A percentile compares a stretch with the other conserved stretches of the same genome.
Evolutionary conservation across 2,888 invertebrate species (phyloP).

Genomic region (Cephus spinipes): DNA sequence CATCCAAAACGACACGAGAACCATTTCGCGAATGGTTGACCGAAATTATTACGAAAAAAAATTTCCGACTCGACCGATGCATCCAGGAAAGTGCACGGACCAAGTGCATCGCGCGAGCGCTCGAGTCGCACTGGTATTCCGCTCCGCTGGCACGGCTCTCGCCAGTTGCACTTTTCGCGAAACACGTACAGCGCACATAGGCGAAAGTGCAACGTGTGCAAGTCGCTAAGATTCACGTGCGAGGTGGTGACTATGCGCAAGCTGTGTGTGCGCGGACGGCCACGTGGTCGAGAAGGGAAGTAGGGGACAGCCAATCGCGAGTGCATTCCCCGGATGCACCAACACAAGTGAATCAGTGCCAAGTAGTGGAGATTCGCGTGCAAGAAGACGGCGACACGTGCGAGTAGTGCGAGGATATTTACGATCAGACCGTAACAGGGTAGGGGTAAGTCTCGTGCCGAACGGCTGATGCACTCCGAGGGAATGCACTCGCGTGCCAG

Average conservation of each 20-base stretch:
- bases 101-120: conserved; percentile 2
- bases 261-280: too few relatives aligned
- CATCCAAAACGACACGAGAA: not conserved
- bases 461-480: conserved; percentile 23
- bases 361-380: conserved; percentile 2
- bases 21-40: too few relatives aligned
- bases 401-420: not conserved
- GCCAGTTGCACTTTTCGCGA: not conserved
- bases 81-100: not conserved
- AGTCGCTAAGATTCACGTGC: too few relatives aligned
- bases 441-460: not conserved
- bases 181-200: not conserved
- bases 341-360: not conserved
- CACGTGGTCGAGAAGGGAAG: too few relatives aligned
- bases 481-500: conserved; percentile 15
- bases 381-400: not conserved
- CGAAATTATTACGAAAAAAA: too few relatives aligned
- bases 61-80: too few relatives aligned
- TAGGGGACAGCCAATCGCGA: too few relatives aligned
- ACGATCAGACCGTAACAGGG: not conserved
- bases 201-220: too few relatives aligned
- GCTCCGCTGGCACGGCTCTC: not conserved
- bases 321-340: too few relatives aligned
- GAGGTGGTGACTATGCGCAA: too few relatives aligned
- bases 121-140: not conserved